Conservation (phyloP, 2,797 vertebrate genomes). For the Squalus acanthias region DNA sequence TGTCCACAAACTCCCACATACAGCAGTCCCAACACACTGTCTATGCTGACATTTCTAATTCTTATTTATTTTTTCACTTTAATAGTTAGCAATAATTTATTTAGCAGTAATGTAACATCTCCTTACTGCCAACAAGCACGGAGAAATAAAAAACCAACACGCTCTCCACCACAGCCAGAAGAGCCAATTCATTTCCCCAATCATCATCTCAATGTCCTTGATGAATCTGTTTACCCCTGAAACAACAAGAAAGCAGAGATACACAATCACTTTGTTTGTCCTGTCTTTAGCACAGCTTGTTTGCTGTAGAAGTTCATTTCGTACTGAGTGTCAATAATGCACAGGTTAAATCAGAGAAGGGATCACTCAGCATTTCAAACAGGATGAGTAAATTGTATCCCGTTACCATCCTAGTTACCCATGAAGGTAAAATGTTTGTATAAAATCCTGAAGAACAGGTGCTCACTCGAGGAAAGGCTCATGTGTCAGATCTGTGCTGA, state of each 20-base stretch:
- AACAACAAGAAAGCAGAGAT: slow-evolving; percentile 21
- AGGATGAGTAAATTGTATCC: neutral
- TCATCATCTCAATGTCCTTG: slow-evolving; percentile 93
- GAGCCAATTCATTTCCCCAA: slow-evolving; percentile 68
- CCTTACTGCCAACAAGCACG: slow-evolving; percentile 61
- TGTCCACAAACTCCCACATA: too few relatives aligned
- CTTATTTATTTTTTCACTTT: too few relatives aligned
- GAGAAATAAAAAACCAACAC: slow-evolving; percentile 82
- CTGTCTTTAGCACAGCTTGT: neutral
- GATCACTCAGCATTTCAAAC: neutral
- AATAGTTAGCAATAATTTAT: too few relatives aligned
- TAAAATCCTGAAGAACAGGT: neutral
- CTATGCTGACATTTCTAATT: too few relatives aligned
- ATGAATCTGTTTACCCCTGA: slow-evolving; percentile 83
- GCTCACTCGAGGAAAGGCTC: neutral
- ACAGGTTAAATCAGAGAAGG: neutral
- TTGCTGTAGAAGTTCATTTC: neutral
- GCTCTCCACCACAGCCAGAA: slow-evolving; percentile 93
- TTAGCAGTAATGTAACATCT: neutral
- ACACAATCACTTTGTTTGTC: neutral
- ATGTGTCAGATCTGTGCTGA: neutral
- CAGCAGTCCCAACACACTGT: too few relatives aligned
- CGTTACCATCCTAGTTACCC: neutral
- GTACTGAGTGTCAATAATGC: neutral
- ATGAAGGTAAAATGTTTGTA: neutral